phyloP scores from a whole-genome alignment of 2,888 invertebrate species.

The Apoda limacodes region DNA sequence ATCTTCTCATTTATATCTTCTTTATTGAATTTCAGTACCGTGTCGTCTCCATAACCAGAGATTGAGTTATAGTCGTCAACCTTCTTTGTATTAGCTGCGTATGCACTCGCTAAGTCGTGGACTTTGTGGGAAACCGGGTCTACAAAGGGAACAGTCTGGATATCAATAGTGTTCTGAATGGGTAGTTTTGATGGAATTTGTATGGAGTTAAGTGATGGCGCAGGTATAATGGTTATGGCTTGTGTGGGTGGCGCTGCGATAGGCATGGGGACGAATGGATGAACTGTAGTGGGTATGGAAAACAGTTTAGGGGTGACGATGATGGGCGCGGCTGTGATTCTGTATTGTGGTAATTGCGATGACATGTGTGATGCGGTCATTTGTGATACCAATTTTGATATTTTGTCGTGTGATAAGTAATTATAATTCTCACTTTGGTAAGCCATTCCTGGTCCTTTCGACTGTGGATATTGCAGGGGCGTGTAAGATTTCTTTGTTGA shows the following conservation, averaged over 20 bases:
- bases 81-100: constrained; percentile 51
- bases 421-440: constrained; percentile 60
- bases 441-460: constrained; percentile 45
- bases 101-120: constrained; percentile 43
- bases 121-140: constrained; percentile 60
- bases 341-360: constrained; percentile 25
- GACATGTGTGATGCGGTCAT: constrained; percentile 53
- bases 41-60: constrained; percentile 57
- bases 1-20: constrained; percentile 61
- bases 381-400: constrained; percentile 58
- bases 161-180: constrained; percentile 31
- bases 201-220: constrained; percentile 41
- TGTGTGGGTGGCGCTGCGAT: constrained; percentile 35
- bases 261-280: constrained; percentile 64
- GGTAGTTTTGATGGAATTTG: constrained; percentile 11
- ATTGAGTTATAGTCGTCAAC: constrained; percentile 61
- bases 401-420: constrained; percentile 45
- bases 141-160: constrained; percentile 63
- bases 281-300: constrained; percentile 68
- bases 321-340: constrained; percentile 45
- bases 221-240: constrained; percentile 45
- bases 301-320: constrained; percentile 40
- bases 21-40: constrained; percentile 46
- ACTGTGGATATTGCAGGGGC: constrained; percentile 45
- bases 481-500: constrained; percentile 44